Base-by-base conservation (phyloP, 2,888 invertebrate species). In the Luperina nickerlii region DNA sequence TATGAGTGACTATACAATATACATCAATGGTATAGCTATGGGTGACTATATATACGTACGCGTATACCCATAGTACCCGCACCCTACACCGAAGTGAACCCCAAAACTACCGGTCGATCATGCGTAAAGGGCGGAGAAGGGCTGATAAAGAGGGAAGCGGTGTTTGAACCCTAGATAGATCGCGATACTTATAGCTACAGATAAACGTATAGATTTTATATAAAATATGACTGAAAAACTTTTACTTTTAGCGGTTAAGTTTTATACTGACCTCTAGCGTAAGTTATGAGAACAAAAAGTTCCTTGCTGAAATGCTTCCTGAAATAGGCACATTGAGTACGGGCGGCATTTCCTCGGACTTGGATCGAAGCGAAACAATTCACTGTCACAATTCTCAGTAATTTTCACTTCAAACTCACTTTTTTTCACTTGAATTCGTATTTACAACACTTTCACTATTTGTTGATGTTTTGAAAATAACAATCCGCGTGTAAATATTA, bases 91-190 rank as follows among this genome's bases (percentile, higher is more conserved):
- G 92, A 84, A 74, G 85, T 93, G 95, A 96, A 95, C 96, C 96
- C 96, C 95, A 95, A 96, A 96, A 96, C 95, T 93, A 94, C 95
- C 95, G 97, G 96, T 96, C 96, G 97, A 97, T 97, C 96, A 96
- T 96, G 96, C 97, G 97, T 97, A 96, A 96, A 96, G 96, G 96
- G 96, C 95, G 94, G 95, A 96, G 96, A 96, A 96, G 96, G 97
- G 96, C 96, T 97, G 96, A 94, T 94, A 93, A 93, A 95, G 93
- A 96, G 96, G 96, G 96, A 96, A 96, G 94, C 93, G 96, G 95
- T 95, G 95, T 93, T 96, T 96, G 95, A 96, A 96, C 96, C 92
- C 94, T 92, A 92, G 88, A 90, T 92, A 92, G 87, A 89, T 89
- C 91, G 86, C 90, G 88, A 93, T 88, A 91, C 82, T 84, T 89